A percentile compares a stretch with the other conserved stretches of the same genome.
phyloP scores from a whole-genome alignment of 2,797 vertebrate species.

The Paramormyrops hopkinsi region DNA sequence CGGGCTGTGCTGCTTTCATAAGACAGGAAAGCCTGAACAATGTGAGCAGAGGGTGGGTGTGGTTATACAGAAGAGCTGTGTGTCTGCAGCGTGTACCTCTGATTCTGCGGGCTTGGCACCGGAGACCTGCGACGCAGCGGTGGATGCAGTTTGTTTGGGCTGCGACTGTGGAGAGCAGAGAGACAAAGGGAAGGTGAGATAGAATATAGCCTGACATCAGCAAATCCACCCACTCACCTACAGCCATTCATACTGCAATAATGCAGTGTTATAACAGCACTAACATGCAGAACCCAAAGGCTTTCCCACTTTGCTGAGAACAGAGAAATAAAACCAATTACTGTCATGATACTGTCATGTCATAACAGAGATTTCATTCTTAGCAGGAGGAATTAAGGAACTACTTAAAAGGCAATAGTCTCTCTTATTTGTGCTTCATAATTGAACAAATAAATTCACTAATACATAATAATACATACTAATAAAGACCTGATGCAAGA shows the following conservation, averaged over 20 bases:
- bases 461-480: neutral
- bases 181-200: conserved; percentile 9
- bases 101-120: conserved; percentile 52
- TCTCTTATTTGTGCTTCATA: neutral
- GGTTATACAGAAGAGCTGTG: neutral
- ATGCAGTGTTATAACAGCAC: neutral
- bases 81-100: conserved; percentile 55
- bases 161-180: conserved; percentile 53
- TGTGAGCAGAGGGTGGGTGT: neutral
- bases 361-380: neutral
- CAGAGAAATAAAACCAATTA: neutral
- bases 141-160: conserved; percentile 51
- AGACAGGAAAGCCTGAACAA: conserved; percentile 36
- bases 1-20: neutral
- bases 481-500: neutral
- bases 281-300: neutral
- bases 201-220: neutral
- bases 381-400: neutral
- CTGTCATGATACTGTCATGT: neutral
- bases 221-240: neutral
- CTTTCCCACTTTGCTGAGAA: neutral
- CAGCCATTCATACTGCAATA: neutral
- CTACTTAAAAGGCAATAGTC: neutral
- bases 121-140: conserved; percentile 52
- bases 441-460: neutral